phyloP scores from a whole-genome alignment of 2,797 vertebrate species.

The Fringilla coelebs region DNA sequence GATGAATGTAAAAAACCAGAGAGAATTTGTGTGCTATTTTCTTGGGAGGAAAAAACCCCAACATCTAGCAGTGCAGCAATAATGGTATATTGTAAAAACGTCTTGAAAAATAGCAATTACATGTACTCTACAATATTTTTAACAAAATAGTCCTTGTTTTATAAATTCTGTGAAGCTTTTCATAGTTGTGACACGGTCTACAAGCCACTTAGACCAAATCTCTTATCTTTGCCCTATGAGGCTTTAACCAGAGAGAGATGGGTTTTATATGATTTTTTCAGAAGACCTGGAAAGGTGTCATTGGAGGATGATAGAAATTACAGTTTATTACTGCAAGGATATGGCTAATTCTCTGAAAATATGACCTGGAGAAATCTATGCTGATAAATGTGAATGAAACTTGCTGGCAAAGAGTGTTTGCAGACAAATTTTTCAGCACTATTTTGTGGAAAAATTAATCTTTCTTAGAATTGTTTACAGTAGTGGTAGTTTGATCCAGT shows the following conservation, averaged over 20 bases:
- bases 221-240: not conserved
- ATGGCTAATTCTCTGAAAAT: not conserved
- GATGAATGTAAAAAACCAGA: not conserved
- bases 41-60: not conserved
- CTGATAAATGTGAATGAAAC: not conserved
- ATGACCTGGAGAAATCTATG: not conserved
- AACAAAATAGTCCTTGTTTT: not conserved
- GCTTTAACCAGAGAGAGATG: not conserved
- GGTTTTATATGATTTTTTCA: not conserved
- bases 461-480: not conserved
- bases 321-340: not conserved
- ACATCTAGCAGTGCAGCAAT: not conserved
- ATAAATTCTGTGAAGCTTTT: not conserved
- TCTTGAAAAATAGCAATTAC: not conserved
- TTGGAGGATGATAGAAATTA: not conserved
- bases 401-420: not conserved
- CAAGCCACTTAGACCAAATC: not conserved
- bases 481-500: not conserved
- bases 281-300: not conserved
- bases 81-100: not conserved
- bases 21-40: not conserved
- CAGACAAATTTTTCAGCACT: not conserved
- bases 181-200: not conserved
- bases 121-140: accelerated
- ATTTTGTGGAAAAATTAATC: not conserved